Evolutionary conservation across 2,888 invertebrate genomes (phyloP).

Genomic region (Tenodera sinensis): DNA sequence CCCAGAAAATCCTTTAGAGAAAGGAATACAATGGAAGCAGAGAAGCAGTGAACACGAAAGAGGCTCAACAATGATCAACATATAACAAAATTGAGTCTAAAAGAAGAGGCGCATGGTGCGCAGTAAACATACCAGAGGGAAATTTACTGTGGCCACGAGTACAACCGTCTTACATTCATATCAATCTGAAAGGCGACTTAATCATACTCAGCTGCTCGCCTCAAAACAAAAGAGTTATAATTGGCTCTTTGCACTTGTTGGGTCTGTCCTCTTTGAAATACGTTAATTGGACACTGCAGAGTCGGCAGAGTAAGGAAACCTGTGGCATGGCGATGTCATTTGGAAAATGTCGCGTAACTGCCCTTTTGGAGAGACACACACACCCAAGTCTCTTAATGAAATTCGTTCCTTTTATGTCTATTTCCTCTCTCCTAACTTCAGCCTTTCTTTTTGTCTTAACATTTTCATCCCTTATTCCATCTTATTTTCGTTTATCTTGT

Average conservation of each 20-base stretch:
- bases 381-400: too few relatives aligned
- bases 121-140: background rate
- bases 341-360: background rate
- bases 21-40: background rate
- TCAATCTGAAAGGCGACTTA: too few relatives aligned
- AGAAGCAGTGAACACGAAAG: background rate
- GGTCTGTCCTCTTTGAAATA: background rate
- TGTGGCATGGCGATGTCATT: too few relatives aligned
- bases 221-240: background rate
- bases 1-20: background rate
- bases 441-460: too few relatives aligned
- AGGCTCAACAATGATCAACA: background rate
- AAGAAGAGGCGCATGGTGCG: background rate
- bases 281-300: background rate
- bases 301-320: background rate
- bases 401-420: too few relatives aligned
- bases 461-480: too few relatives aligned
- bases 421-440: too few relatives aligned
- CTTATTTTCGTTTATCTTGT: too few relatives aligned
- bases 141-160: too few relatives aligned
- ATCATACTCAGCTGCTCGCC: background rate
- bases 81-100: background rate
- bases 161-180: background rate
- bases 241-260: background rate
- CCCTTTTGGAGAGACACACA: background rate